These are phyloP conservation scores for Muricea muricata DNA, from an alignment of 92 coral and sea anemone genomes.

Conservation along the genomic window DNA sequence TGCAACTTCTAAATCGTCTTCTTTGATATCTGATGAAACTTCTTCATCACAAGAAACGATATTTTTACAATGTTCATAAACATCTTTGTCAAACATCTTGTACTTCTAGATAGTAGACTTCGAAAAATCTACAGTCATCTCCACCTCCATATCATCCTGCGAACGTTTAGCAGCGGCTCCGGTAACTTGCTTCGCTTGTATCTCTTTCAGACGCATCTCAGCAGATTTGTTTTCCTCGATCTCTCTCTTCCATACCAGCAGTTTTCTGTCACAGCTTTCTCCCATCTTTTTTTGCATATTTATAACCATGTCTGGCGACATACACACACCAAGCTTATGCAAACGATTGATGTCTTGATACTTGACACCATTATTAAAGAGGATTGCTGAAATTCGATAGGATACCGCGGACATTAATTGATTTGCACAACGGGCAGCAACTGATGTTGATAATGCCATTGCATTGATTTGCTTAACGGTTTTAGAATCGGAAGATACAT, in stretches of 20 bases:
- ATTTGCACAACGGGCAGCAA: slow-evolving; percentile 62
- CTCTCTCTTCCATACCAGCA: slow-evolving; percentile 55
- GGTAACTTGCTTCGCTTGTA: slow-evolving; percentile 52
- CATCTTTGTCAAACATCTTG: not conserved
- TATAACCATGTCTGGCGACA: slow-evolving; percentile 47
- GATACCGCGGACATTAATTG: slow-evolving; percentile 62
- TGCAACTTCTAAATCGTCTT: no score
- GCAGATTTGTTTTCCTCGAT: slow-evolving; percentile 46
- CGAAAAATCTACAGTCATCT: slow-evolving; percentile 44
- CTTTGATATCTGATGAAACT: not conserved
- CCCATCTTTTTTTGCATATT: slow-evolving; percentile 62
- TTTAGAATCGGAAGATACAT: not conserved
- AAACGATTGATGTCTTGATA: slow-evolving; percentile 52
- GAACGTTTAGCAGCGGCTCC: not conserved
- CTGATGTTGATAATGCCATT: slow-evolving; percentile 56
- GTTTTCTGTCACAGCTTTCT: slow-evolving; percentile 59
- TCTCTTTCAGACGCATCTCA: slow-evolving; percentile 43
- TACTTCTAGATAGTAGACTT: slow-evolving; percentile 26
- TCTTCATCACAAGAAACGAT: not conserved
- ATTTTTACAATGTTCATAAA: slow-evolving; percentile 16
- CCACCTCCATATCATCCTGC: slow-evolving; percentile 40
- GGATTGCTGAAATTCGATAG: slow-evolving; percentile 45
- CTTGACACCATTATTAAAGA: slow-evolving; percentile 64
- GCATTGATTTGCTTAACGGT: slow-evolving; percentile 47
- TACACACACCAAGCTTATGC: slow-evolving; percentile 63